Evolutionary conservation across 1,140 invertebrate species (phyloP).

Genomic region (Plectus sambesii): DNA sequence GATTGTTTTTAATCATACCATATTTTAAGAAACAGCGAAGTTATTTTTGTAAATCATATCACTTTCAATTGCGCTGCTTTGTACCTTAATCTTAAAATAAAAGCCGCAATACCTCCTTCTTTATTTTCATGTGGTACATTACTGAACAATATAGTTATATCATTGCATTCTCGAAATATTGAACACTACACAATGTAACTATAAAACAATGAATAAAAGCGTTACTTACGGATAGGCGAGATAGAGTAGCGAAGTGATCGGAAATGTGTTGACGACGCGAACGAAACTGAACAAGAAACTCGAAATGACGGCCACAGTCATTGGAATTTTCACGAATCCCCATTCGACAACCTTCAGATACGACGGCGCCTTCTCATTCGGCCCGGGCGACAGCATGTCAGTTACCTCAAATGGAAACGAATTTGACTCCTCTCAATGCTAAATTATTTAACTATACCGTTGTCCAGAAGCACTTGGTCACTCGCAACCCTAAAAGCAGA

Average conservation of each 20-base stretch:
- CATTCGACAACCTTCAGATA: conserved; percentile 28
- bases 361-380: conserved; percentile 3
- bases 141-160: too few species aligned
- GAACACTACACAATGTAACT: conserved; percentile 8
- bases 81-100: conserved; percentile 4
- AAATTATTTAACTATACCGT: conserved; percentile 42
- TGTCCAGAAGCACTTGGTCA: conserved; percentile 60
- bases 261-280: conserved; percentile 60
- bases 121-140: conserved; percentile 16
- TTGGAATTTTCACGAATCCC: conserved; percentile 43
- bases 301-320: conserved; percentile 34
- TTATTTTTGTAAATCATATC: too few species aligned
- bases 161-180: conserved; percentile 6
- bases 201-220: conserved; percentile 4
- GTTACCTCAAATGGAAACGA: conserved; percentile 23
- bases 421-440: not conserved
- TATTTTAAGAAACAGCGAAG: too few species aligned
- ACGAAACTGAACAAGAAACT: conserved; percentile 58
- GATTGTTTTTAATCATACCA: too few species aligned
- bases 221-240: conserved; percentile 76
- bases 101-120: not conserved
- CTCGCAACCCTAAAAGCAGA: conserved; percentile 62
- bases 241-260: conserved; percentile 63
- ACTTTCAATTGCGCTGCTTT: too few species aligned
- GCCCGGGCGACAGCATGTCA: conserved; percentile 10